Evolutionary conservation across 1,140 invertebrate species (phyloP), one percentile per base, ranked within the genome.

Genomic region (Brachionus koreanus): DNA sequence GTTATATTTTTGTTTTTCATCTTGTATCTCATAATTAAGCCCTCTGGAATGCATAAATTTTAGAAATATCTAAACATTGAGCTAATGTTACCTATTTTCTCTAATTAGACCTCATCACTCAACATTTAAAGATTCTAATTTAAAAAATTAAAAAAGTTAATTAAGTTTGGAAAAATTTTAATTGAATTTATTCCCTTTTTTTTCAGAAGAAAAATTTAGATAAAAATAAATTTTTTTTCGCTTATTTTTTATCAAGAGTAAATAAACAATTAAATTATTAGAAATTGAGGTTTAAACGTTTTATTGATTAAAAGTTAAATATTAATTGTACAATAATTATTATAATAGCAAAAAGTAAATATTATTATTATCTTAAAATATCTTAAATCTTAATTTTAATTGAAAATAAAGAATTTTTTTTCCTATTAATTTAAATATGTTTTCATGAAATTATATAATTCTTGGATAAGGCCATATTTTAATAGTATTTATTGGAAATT

Each of bases 31-130:
- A 2, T 57, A 57, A 57, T 57, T 23, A 19, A 57, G 49, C 49
- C 49, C 16, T 57, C 49, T 57, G 49, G 49, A 57, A 57, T 57
- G 49, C 49, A 57, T 57, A 57, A n/a, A 57, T 57, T 57, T 57
- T 23, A 57, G 19, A 29, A 57, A 23, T 3, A 7, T 57, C 49
- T 57, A 57, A 57, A 57, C 49, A 57, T 57, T 57, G 49, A 19
- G 49, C 49, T 19, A 57, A 57, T 57, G 49, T 57, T 12, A 46
- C 19, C 5, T 57, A 16, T 4, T 57, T 57, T 57, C 1, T 57
- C 19, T 57, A 57, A 57, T 57, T 57, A 25, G 49, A 57, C 6
- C 16, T 57, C 49, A 57, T 57, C 49, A 57, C 0, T 10, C 49
- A 25, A 3, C 43, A 49, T 16, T 16, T n/a, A 23, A 23, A 25